These are phyloP conservation scores for Varecia variegata DNA, from an alignment of 2,797 vertebrate species.

Conservation along the genomic window DNA sequence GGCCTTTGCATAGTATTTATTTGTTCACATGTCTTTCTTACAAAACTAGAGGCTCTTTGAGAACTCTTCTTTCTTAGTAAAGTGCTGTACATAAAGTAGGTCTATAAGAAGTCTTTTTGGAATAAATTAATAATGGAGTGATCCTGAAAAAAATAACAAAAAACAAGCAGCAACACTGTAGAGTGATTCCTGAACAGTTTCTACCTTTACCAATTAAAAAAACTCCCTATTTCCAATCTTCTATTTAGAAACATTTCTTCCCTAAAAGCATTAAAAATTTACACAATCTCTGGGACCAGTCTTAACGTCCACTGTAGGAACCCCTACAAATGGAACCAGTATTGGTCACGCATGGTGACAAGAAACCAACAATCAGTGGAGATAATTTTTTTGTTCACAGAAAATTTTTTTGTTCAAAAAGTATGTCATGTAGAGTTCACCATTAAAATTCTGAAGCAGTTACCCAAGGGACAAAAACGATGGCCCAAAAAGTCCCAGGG, in stretches of 20 bases:
- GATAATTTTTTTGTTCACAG: neutral
- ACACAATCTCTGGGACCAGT: neutral
- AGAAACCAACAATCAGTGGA: neutral
- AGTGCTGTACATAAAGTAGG: neutral
- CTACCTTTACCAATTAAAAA: neutral
- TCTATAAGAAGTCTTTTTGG: neutral
- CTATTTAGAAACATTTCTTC: neutral
- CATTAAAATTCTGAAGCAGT: neutral
- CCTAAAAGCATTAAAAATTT: neutral
- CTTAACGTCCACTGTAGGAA: neutral
- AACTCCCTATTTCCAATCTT: neutral
- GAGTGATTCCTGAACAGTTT: neutral
- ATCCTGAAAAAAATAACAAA: neutral
- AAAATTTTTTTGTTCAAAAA: neutral
- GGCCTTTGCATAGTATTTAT: neutral
- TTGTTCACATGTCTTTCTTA: neutral
- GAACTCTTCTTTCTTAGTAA: neutral
- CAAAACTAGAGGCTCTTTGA: neutral
- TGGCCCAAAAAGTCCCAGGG: neutral
- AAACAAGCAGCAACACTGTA: neutral
- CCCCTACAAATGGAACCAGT: neutral
- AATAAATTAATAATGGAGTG: neutral
- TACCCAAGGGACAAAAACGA: neutral
- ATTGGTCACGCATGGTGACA: neutral
- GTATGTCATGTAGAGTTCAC: neutral